Conservation (phyloP, 2,888 invertebrate species). For the Prostheceraeus crozeri region DNA sequence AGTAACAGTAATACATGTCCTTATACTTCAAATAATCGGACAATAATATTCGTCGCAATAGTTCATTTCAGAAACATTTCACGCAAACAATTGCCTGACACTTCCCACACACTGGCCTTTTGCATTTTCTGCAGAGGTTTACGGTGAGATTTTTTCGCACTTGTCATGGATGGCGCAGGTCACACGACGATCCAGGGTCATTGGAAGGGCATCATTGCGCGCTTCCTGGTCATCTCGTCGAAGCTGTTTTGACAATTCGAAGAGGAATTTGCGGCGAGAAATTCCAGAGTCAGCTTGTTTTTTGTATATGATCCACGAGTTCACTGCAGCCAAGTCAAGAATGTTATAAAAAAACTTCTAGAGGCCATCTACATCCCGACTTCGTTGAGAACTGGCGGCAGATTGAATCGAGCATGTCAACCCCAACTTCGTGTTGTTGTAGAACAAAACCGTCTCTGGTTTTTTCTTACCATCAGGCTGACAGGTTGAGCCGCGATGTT, state of each 20-base stretch:
- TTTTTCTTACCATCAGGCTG: conserved; percentile 23
- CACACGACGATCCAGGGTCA: conserved; percentile 18
- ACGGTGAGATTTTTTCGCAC: conserved; percentile 21
- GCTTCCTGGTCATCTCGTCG: conserved; percentile 8
- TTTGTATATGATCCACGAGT: conserved; percentile 17
- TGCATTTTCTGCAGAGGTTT: conserved; percentile 14
- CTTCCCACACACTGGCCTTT: conserved; percentile 13
- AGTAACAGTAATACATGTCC: too few relatives aligned
- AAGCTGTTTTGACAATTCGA: conserved; percentile 21
- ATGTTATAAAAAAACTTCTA: conserved; percentile 26
- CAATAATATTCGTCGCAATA: too few relatives aligned
- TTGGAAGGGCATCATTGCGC: conserved; percentile 18
- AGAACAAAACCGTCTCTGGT: conserved; percentile 18
- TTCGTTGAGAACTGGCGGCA: conserved; percentile 19
- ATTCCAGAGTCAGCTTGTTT: conserved; percentile 21
- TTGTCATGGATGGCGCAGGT: conserved; percentile 24
- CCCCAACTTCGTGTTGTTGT: conserved; percentile 28
- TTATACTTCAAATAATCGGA: too few relatives aligned
- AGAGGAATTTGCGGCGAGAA: conserved; percentile 24
- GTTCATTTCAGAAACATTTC: conserved; percentile 14
- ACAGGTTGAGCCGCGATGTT: conserved; percentile 21
- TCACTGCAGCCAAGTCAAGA: conserved; percentile 25
- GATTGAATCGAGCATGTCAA: conserved; percentile 28
- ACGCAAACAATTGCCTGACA: conserved; percentile 23
- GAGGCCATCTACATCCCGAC: conserved; percentile 18